Evolutionary conservation across 1,140 invertebrate species (phyloP), one percentile per base, ranked within the genome.

Genomic region (Drosophila parabipectinata): DNA sequence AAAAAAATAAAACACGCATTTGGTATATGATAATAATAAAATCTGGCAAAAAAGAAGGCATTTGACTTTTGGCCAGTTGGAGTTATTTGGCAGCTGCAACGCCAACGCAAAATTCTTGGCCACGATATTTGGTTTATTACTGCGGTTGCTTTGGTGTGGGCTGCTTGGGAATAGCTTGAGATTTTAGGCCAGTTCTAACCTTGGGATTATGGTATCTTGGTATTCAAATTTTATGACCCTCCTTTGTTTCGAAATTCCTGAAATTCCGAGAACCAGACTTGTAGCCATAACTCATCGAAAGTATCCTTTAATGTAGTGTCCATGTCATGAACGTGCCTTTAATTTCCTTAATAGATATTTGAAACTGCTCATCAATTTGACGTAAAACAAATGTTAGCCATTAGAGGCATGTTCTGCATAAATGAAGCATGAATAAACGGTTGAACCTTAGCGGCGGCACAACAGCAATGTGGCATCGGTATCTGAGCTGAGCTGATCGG

Each of bases 271-370:
- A 72, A 72, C 60, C n/a, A 15, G 10, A 15, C 26, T 41, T 34
- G 4, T 4, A 37, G 26, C 48, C 26, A 71, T 71, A 71, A 71
- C 68, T 34, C 66, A 58, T 32, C 37, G 14, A 63, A 34, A 52
- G 39, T 63, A 57, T 57, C 34, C 15, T 28, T 24, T 32, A 6
- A 7, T 28, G 26, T 37, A 37, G 54, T 53, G 72, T 74, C 39
- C 51, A 44, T 55, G 47, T 58, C 71, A 58, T 58, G 72, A 66
- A 75, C 72, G 72, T 75, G 72, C 41, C 71, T 66, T 67, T 74
- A 84, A 87, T 84, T 59, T 71, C 77, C 74, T 60, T 74, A 87
- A 84, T 84, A 62, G 82, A 66, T 77, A 81, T 62, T 84, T 87
- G 81, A 84, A 44, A 81, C 73, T 81, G 73, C 54, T 72, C 81